Base-by-base conservation (phyloP, 2,113 vertebrate genomes). In the Takifugu bimaculatus region DNA sequence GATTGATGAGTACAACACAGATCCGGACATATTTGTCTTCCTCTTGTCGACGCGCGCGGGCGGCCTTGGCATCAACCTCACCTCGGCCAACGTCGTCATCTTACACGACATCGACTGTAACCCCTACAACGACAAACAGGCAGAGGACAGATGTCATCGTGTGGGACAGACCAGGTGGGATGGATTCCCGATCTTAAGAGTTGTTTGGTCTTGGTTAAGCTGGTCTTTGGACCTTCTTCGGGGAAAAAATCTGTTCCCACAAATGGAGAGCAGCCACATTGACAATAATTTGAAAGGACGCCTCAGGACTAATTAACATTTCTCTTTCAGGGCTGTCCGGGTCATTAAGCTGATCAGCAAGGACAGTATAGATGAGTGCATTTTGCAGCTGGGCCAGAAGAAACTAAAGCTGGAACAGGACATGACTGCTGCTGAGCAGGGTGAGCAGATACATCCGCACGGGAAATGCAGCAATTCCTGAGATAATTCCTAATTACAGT, bases 101-200 rank as follows among this genome's bases (percentile, higher is more conserved):
- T 91, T 99, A n/a, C 97, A 99, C 3, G 97, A 99, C 80, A 97
- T 98, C n/a, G 96, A 98, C 73, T 97, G 91, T 79, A 99, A 98
- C 72, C 96, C 96, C 0, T 98, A 98, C 75, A 99, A 99, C 3
- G 97, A 99, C 81, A 98, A 98, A 68, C 97, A 99, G 85, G 97
- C 96, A 6, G 97, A 98, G 78, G 96, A 98, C 74, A 85, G 96
- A 47, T 98, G 96, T 83, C 97, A 99, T 51, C 90, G 96, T 72
- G 92, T 99, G n/a, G 97, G 97, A 20, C 96, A 99, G 81, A 95
- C 93, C 51, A 88, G 57, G 88, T 89, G 43, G 61, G 72, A 66
- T 35, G 10, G 0, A 48, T n/a, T 71, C 9, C 5, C 3, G 26
- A 3, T 52, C 2, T 14, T 13, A 15, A 29, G 27, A 53, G 12